Percentiles rank a stretch among this genome's conserved stretches.
Evolutionary conservation across 2,888 invertebrate species (phyloP).

Genomic region (Macaria notata): DNA sequence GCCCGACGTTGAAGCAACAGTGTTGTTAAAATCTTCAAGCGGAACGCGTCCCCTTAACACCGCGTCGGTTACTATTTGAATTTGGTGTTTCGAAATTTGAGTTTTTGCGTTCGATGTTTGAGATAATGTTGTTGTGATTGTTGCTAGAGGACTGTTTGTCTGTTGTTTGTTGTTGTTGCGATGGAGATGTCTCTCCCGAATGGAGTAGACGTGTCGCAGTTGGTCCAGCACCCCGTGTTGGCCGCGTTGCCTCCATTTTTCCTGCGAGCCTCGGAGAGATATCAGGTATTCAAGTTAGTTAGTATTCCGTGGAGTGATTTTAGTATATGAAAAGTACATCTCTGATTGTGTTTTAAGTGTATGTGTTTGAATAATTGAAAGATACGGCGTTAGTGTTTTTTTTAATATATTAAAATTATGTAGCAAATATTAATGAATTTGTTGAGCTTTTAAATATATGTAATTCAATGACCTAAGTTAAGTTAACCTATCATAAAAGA

Average conservation of each 20-base stretch:
- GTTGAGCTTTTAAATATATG: too few relatives aligned
- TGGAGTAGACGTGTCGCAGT: conserved; percentile 92
- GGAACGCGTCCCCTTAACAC: conserved; percentile 49
- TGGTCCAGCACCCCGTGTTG: conserved; percentile 93
- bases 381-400: too few relatives aligned
- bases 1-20: conserved; percentile 75
- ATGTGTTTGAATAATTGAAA: too few relatives aligned
- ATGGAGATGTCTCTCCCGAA: conserved; percentile 90
- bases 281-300: conserved; percentile 82
- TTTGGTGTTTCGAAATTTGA: conserved; percentile 12
- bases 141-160: conserved; percentile 23
- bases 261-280: conserved; percentile 93
- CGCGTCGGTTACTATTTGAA: conserved; percentile 21
- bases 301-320: conserved; percentile 20
- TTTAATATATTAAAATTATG: too few relatives aligned
- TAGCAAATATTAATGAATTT: too few relatives aligned
- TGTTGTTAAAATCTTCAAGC: conserved; percentile 63
- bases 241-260: conserved; percentile 94
- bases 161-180: conserved; percentile 26
- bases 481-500: too few relatives aligned
- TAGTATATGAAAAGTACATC: conserved; percentile 8
- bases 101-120: background rate
- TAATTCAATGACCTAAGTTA: too few relatives aligned
- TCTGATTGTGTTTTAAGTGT: background rate
- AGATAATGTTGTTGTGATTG: conserved; percentile 29